These are phyloP conservation scores for Porites evermanni DNA, from an alignment of 92 coral and sea anemone species.

Conservation along the genomic window DNA sequence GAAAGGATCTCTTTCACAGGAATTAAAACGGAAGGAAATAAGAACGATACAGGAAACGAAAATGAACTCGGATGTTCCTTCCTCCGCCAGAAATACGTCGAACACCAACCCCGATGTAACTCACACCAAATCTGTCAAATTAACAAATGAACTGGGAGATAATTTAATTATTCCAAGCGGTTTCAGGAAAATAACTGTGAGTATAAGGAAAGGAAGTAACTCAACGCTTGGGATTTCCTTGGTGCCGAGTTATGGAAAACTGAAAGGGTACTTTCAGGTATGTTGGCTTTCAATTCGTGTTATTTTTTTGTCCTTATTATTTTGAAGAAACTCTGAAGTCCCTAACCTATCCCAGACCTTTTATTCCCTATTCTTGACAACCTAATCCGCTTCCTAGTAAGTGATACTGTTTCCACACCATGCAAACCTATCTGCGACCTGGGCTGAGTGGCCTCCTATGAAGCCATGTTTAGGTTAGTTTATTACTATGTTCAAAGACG, in stretches of 20 bases:
- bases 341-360: too few relatives aligned
- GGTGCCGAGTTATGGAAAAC: slow-evolving; percentile 80
- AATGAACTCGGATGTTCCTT: not conserved
- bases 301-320: too few relatives aligned
- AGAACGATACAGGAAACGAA: not conserved
- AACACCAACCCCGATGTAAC: not conserved
- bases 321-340: too few relatives aligned
- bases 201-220: slow-evolving; percentile 63
- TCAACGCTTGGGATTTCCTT: slow-evolving; percentile 93
- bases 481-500: too few relatives aligned
- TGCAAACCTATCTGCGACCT: too few relatives aligned
- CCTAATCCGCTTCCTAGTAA: too few relatives aligned
- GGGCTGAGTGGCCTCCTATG: too few relatives aligned
- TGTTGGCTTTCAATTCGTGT: too few relatives aligned
- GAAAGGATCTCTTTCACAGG: not conserved
- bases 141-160: slow-evolving; percentile 19
- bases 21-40: not conserved
- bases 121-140: slow-evolving; percentile 17
- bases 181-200: slow-evolving; percentile 62
- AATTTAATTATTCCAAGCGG: slow-evolving; percentile 73
- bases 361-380: too few relatives aligned
- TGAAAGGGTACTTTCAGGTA: slow-evolving; percentile 93
- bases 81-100: not conserved
- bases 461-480: too few relatives aligned
- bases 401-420: too few relatives aligned